Evolutionary conservation across 2,888 invertebrate species (phyloP), one percentile per base, ranked within the genome.

Genomic region (Caenorhabditis sp.): DNA sequence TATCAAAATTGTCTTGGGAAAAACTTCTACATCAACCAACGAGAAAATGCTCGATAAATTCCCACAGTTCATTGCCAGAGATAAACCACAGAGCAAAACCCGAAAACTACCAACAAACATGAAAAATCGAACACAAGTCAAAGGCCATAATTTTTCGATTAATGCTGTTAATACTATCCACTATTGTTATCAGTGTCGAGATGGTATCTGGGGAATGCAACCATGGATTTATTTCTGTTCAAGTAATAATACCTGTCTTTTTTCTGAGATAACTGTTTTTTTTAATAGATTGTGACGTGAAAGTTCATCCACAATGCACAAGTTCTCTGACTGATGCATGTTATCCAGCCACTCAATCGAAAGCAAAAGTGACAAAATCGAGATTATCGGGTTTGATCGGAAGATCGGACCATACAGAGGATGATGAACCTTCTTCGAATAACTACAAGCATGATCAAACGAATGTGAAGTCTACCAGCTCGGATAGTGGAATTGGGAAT

Each of bases 171-270:
- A 92, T 59, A 93, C 93, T 80, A 93, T 94, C 87, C 94, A 93
- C 79, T 92, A 93, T 90, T 99, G 97, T 90, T 94, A 94, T 90
- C 93, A 93, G 90, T 97, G 97, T 90, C 93, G 93, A 87, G 91
- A 92, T 88, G 93, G 94, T 81, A 93, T 97, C 83, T 94, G 94
- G 91, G 97, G 97, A 60, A 93, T 97, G 71, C 95, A 95, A 86
- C 95, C 95, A 79, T 97, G 97, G 90, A 97, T 96, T 67, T 96
- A 94, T 91, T 93, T 95, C 87, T 99, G 97, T 90, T 92, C 93
- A 88, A 93, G 96, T 95, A 90, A 78, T 83, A 59, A 2, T 1
- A 21, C 1, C n/a, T 5, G 5, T 8, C 5, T 36, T 36, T 36
- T 8, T 8, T 10, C 10, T 36, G 7, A 36, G 36, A 36, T n/a